These are phyloP conservation scores for Cervus canadensis DNA, from an alignment of 2,113 vertebrate genomes.

Conservation along the genomic window DNA sequence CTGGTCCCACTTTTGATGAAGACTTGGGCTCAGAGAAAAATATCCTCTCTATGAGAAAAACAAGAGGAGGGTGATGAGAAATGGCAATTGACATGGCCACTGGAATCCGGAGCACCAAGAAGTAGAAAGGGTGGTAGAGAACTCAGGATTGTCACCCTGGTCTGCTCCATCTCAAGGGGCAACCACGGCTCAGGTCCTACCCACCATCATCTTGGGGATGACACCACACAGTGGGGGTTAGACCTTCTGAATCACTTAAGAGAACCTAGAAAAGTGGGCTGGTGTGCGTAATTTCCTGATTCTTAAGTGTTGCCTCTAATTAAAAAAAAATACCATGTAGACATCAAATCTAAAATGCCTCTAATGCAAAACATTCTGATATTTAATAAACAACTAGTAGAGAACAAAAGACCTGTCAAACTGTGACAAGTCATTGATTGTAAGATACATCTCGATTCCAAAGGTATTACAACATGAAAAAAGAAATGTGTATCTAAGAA, in stretches of 20 bases:
- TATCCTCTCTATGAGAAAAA: not conserved
- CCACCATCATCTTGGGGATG: not conserved
- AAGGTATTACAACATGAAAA: not conserved
- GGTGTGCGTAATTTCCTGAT: not conserved
- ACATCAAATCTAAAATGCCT: not conserved
- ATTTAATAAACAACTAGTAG: not conserved
- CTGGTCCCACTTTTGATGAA: not conserved
- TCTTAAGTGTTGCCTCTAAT: not conserved
- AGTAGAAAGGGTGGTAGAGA: not conserved
- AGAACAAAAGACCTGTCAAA: not conserved
- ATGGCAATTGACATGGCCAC: not conserved
- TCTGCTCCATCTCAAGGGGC: not conserved
- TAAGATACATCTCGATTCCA: not conserved
- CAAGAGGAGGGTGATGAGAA: not conserved
- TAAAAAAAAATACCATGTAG: not conserved
- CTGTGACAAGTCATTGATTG: not conserved
- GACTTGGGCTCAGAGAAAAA: not conserved
- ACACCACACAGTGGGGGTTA: too few species aligned
- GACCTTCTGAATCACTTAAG: not conserved
- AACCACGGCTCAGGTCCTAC: accelerated
- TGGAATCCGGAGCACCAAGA: not conserved
- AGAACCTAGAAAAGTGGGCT: not conserved
- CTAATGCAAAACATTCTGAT: not conserved
- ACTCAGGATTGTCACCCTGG: not conserved
- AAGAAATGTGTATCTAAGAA: not conserved